Evolutionary conservation across 2,888 invertebrate genomes (phyloP), one percentile per base, ranked within the genome.

Genomic region (Ametastegia equiseti): DNA sequence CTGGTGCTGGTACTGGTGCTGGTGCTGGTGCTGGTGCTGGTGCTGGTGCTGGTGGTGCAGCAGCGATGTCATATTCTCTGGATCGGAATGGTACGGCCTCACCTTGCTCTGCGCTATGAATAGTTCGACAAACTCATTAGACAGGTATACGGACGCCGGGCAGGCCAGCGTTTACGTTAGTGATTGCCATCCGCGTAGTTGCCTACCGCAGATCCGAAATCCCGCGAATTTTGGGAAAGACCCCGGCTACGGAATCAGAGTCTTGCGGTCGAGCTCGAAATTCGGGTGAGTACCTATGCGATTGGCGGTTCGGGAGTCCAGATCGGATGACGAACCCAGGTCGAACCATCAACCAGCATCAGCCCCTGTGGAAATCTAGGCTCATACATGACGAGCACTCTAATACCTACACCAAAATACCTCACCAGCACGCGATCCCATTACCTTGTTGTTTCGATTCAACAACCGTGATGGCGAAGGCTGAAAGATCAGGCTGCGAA

Each of bases 121-220:
- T 54, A 75, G 75, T 75, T 75, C 36, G 19, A 75, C 50, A 54
- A 75, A 75, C 54, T 75, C 54, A 75, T 75, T 54, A 54, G 13
- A 54, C 54, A 54, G 23, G 45, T 27, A 42, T 36, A 30, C 13
- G 50, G 50, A 30, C 33, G n/a, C n/a, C n/a, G n/a, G n/a, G n/a
- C n/a, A n/a, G n/a, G n/a, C n/a, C n/a, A 45, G 15, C 69, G 69
- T 23, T 42, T 23, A 42, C 42, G 42, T 30, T 36, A n/a, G 63
- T 33, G 30, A 33, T 33, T 1, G 33, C 15, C 30, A 63, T 63
- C 27, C 15, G n/a, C n/a, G 19, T 50, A 50, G n/a, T 9, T 54
- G 23, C 19, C 39, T 13, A 69, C 69, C 69, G 69, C 69, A 73
- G 23, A 54, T 54, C 19, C 23, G 9, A 54, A 54, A 54, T 54